These are phyloP conservation scores for Rhinolophus sinicus DNA, from an alignment of 2,113 vertebrate genomes.

Conservation along the genomic window DNA sequence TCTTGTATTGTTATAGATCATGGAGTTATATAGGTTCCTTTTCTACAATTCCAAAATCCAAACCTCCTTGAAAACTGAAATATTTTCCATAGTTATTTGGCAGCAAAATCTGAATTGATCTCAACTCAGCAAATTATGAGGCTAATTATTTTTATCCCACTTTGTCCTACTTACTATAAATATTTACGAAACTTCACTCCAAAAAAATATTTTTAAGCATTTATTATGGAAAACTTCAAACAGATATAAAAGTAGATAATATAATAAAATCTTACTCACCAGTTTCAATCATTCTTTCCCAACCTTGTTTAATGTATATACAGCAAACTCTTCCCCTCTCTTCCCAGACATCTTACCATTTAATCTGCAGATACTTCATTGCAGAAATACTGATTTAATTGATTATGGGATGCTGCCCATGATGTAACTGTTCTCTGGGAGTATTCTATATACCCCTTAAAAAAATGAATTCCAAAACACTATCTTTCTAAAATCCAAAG, in stretches of 20 bases:
- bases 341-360: neutral
- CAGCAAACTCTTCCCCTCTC: neutral
- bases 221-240: neutral
- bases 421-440: neutral
- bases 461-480: neutral
- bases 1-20: neutral
- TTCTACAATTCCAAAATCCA: neutral
- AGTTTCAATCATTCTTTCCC: neutral
- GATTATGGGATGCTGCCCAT: neutral
- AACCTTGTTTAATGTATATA: neutral
- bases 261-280: neutral
- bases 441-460: neutral
- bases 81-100: neutral
- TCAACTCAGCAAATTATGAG: neutral
- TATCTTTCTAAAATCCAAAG: neutral
- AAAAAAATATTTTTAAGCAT: neutral
- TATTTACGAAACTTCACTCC: neutral
- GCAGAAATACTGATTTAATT: neutral
- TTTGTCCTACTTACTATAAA: neutral
- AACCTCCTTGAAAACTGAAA: neutral
- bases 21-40: neutral
- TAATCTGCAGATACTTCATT: neutral
- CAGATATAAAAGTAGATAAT: neutral
- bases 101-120: conserved; percentile 8
- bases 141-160: neutral